These are phyloP conservation scores for Nudaria mundana DNA, from an alignment of 2,888 invertebrate genomes.

Conservation along the genomic window DNA sequence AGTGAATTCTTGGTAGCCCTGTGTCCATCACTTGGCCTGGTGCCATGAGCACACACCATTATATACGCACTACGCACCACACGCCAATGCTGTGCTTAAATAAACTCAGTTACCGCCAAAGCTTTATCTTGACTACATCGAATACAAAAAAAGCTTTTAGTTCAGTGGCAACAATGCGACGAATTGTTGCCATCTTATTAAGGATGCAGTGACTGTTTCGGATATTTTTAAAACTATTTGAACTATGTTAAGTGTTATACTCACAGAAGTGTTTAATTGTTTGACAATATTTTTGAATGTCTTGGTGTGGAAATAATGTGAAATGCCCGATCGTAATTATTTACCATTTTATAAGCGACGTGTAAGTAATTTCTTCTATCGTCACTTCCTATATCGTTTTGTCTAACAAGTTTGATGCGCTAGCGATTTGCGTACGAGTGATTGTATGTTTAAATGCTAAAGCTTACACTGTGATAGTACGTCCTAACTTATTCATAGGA, in stretches of 20 bases:
- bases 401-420: background rate
- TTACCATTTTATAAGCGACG: slow-evolving; percentile 51
- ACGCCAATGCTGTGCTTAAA: background rate
- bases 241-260: background rate
- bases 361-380: slow-evolving; percentile 46
- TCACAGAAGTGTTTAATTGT: background rate
- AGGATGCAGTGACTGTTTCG: slow-evolving; percentile 1
- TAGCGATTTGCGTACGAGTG: too few species aligned
- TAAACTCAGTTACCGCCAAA: slow-evolving; percentile 10
- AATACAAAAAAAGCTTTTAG: slow-evolving; percentile 3
- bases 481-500: too few species aligned
- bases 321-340: slow-evolving; percentile 70
- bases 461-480: too few species aligned
- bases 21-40: slow-evolving; percentile 33
- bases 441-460: too few species aligned
- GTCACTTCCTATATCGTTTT: background rate
- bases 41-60: slow-evolving; percentile 40
- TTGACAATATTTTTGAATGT: slow-evolving; percentile 6
- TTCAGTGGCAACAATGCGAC: slow-evolving; percentile 1
- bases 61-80: slow-evolving; percentile 24
- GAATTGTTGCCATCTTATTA: background rate
- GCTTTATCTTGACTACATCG: slow-evolving; percentile 10
- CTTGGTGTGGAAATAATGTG: slow-evolving; percentile 37
- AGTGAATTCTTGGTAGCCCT: slow-evolving; percentile 14
- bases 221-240: background rate